Conservation (phyloP, 2,797 vertebrate genomes). For the Geotrypetes seraphini region DNA sequence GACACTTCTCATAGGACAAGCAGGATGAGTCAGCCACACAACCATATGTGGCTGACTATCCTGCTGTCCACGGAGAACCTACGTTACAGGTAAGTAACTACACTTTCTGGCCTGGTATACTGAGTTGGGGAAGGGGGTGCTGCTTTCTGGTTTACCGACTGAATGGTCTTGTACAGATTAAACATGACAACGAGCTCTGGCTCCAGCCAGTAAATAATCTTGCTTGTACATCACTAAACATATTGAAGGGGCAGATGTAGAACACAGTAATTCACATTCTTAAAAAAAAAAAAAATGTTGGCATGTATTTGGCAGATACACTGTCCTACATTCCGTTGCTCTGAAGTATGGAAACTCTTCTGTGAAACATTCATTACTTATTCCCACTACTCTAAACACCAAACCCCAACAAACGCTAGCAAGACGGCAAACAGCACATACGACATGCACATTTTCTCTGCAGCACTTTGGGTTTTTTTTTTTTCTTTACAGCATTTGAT, state of each 20-base stretch:
- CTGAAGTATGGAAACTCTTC: slow-evolving; percentile 66
- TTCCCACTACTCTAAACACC: slow-evolving; percentile 28
- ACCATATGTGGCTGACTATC: no score
- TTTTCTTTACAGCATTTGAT: slow-evolving; percentile 18
- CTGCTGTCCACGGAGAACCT: no score
- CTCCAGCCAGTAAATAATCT: slow-evolving; percentile 32
- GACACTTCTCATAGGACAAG: no score
- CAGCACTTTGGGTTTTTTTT: slow-evolving; percentile 19
- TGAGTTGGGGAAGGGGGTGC: no score
- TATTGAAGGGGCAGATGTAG: slow-evolving; percentile 39
- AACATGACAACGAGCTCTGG: slow-evolving; percentile 8
- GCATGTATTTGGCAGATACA: slow-evolving; percentile 56
- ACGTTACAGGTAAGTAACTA: no score
- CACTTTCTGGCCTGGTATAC: no score
- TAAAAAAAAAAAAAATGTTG: slow-evolving; percentile 36
- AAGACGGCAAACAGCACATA: slow-evolving; percentile 2
- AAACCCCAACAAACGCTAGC: slow-evolving; percentile 26
- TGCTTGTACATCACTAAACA: slow-evolving; percentile 38
- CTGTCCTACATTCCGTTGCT: slow-evolving; percentile 55
- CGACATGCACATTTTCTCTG: no score
- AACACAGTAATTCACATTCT: slow-evolving; percentile 53
- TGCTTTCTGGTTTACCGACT: no score
- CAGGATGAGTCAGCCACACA: no score
- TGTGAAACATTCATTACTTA: slow-evolving; percentile 50
- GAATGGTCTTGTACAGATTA: no score